These are phyloP conservation scores for Zygothrica quintamaculata DNA, from an alignment of 2,888 invertebrate species.

Conservation along the genomic window DNA sequence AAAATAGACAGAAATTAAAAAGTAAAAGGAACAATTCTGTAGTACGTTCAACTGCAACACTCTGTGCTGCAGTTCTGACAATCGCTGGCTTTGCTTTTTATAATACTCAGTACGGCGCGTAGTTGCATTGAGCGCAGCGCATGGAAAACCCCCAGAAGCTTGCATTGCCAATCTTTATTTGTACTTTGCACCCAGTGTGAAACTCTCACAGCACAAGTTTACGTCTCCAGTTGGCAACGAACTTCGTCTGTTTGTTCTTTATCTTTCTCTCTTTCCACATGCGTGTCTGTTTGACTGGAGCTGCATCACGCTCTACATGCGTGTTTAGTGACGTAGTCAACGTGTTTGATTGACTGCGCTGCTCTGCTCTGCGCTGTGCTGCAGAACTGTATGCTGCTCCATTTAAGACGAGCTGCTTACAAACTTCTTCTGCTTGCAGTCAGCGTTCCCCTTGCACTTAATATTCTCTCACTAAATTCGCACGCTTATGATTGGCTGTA, in stretches of 20 bases:
- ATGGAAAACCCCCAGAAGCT: constrained; percentile 75
- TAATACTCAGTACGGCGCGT: constrained; percentile 38
- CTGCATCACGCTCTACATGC: constrained; percentile 60
- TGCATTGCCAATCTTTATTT: constrained; percentile 47
- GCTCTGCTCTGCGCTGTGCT: constrained; percentile 21
- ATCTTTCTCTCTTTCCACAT: neutral
- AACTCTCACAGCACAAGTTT: constrained; percentile 33
- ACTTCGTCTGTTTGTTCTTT: constrained; percentile 21
- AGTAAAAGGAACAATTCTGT: constrained; percentile 39
- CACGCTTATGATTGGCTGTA: constrained; percentile 56
- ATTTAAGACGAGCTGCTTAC: constrained; percentile 27
- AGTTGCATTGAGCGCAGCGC: constrained; percentile 43
- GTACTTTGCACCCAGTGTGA: constrained; percentile 63
- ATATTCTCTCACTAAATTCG: constrained; percentile 27
- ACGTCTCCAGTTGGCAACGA: constrained; percentile 34
- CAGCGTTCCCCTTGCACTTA: neutral
- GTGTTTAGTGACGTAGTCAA: constrained; percentile 63
- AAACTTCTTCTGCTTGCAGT: constrained; percentile 22
- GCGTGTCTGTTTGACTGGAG: constrained; percentile 7
- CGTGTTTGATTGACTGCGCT: constrained; percentile 26
- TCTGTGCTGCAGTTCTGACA: constrained; percentile 52
- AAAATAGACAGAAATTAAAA: constrained; percentile 19
- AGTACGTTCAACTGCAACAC: constrained; percentile 68
- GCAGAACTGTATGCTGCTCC: constrained; percentile 36
- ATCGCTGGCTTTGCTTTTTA: constrained; percentile 36